Base-by-base conservation (phyloP, 2,797 vertebrate species). In the Gymnoscopelus braueri region DNA sequence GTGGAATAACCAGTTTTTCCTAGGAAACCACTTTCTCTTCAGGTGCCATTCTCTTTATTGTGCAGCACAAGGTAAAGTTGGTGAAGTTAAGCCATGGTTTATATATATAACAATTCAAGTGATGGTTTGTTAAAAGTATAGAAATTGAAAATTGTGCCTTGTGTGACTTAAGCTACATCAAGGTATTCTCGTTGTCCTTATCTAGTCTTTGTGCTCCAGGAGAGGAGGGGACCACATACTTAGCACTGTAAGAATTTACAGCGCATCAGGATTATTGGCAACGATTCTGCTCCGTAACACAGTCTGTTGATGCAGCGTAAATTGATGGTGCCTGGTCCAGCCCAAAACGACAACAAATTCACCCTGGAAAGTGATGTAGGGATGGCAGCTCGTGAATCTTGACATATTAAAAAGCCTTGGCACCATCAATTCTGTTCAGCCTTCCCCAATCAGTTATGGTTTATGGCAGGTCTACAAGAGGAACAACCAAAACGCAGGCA, bases 311-410 rank as follows among this genome's bases (percentile, higher is more conserved):
- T 52, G 75, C 65, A 51, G 75, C 60, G 72, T 77, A 84, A 87
- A 90, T 61, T 49, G 85, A 84, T 52, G 10, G 53, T 11, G 29
- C 61, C 71, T 2, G 3, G 63, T 57, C 51, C 29, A 12, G 60
- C 63, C 69, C 56, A 14, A 49, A 57, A 65, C 50, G 82, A 78
- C 69, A 75, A 66, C 75, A 81, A 75, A 74, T 79, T 89, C 75
- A 84, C 83, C 72, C 74, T 73, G 76, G 84, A 77, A 84, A 81
- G 85, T 81, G 79, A 90, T 86, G 70, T 74, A 13, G 62, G 57
- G 74, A 84, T 80, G 81, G 72, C 85, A 60, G 75, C 66, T 69
- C 65, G 53, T 91, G 82, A 91, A 91, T 91, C 78, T 77, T 14
- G 54, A 81, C 80, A 55, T 74, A 89, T 85, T 84, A 75, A 87